Percentiles rank a stretch among this genome's conserved stretches.
Evolutionary conservation across 2,113 vertebrate genomes (phyloP).

Genomic region (Ochotona princeps): DNA sequence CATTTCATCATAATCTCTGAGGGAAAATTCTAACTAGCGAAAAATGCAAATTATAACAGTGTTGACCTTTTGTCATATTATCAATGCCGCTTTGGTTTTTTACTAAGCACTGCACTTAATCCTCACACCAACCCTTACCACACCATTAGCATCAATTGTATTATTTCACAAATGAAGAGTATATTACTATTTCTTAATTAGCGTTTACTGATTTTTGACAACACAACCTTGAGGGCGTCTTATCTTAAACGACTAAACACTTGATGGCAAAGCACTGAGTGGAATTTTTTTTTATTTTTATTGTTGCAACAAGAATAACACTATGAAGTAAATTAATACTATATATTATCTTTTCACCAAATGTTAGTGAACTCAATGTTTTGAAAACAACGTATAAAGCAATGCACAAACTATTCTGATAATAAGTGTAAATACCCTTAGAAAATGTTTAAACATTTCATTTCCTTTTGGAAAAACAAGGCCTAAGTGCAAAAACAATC

Average conservation of each 20-base stretch:
- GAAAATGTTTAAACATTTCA: neutral
- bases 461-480: neutral
- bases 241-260: neutral
- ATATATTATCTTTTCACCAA: conserved; percentile 27
- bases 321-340: neutral
- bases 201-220: conserved; percentile 16
- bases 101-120: neutral
- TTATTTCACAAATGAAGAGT: conserved; percentile 34
- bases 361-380: neutral
- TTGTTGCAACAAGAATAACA: neutral
- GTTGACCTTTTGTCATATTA: neutral
- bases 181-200: neutral
- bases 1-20: conserved; percentile 14
- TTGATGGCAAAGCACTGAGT: neutral
- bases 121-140: conserved; percentile 16
- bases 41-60: neutral
- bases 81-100: neutral
- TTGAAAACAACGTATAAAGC: neutral
- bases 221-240: neutral
- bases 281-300: neutral
- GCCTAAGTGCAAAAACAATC: neutral
- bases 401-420: neutral
- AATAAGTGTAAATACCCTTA: neutral
- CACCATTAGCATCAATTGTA: conserved; percentile 11
- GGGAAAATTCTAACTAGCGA: neutral